phyloP scores from a whole-genome alignment of 2,113 vertebrate species.

The Aphyosemion australe region DNA sequence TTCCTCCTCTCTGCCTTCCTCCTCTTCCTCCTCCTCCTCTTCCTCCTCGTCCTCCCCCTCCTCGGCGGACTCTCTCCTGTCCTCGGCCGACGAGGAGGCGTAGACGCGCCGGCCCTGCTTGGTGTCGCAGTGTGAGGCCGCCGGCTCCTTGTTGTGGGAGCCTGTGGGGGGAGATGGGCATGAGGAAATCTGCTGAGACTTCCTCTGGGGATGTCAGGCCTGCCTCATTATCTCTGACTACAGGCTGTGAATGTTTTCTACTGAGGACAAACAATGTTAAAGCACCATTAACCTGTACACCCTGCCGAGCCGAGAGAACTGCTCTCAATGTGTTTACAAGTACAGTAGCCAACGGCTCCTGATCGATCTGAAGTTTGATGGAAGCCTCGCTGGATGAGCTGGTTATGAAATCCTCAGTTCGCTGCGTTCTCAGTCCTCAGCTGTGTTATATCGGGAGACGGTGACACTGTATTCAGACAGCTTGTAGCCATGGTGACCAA shows the following conservation, averaged over 20 bases:
- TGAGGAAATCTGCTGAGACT: constrained; percentile 23
- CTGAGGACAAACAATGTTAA: constrained; percentile 44
- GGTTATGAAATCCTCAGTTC: constrained; percentile 25
- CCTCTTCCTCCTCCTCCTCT: constrained; percentile 84
- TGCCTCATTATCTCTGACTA: constrained; percentile 53
- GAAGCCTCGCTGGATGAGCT: constrained; percentile 17
- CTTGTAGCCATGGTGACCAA: constrained; percentile 66
- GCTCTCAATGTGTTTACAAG: constrained; percentile 1
- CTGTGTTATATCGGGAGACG: constrained; percentile 26
- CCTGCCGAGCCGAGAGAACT: not conserved
- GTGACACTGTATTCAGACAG: constrained; percentile 25
- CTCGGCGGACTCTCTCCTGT: constrained; percentile 51
- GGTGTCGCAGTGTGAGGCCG: constrained; percentile 35
- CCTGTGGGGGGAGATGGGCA: constrained; percentile 49
- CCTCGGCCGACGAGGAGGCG: constrained; percentile 20
- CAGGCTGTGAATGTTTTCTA: constrained; percentile 23
- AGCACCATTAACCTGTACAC: constrained; percentile 1
- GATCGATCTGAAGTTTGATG: constrained; percentile 9
- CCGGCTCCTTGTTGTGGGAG: constrained; percentile 47
- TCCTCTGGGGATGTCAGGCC: constrained; percentile 20
- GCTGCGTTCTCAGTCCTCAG: constrained; percentile 17
- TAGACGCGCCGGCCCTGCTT: constrained; percentile 30
- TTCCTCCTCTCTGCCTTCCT: constrained; percentile 82
- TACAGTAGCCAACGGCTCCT: not conserved
- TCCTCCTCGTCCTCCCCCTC: constrained; percentile 46